Base-by-base conservation (phyloP, 1,140 invertebrate species). In the Drosophila subpulchrella region DNA sequence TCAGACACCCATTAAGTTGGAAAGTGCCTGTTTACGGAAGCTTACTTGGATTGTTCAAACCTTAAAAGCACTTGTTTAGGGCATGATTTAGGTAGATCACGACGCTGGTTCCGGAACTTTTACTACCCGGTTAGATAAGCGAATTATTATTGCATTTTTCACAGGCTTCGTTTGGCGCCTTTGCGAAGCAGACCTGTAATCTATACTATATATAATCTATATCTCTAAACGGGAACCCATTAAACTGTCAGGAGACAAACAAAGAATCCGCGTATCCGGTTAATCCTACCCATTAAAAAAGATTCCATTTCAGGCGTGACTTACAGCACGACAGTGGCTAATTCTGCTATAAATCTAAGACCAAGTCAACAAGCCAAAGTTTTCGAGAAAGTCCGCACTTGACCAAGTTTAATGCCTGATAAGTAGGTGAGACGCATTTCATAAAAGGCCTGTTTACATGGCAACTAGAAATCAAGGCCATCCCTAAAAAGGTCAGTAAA, bases 351-450 rank as follows among this genome's bases (percentile, higher is more conserved):
- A 89, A 88, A 83, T 79, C 71, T 73, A 68, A 47, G 48, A 42
- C 83, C 59, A 70, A 73, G 62, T 56, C 55, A 67, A 70, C 51
- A 66, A 27, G 57, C 58, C 71, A n/a, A 70, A 57, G 27, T 42
- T 46, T 32, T 60, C 48, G 51, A 58, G 72, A 53, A 65, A 54
- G 51, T 53, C 34, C 59, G 7, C n/a, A 20, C 42, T 57, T 66
- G 67, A 65, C 59, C 72, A 77, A 74, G 83, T 83, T 83, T 63
- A 88, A 88, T 77, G 83, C 48, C 84, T 80, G 83, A 88, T 88
- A 83, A 88, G 63, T 20, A 6, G 5, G 24, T 36, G 56, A 74
- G 50, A 65, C 75, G 61, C 78, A 72, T 59, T 51, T 12, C 30
- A 13, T 24, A 39, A 57, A 53, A 65, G 46, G 20, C 67, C 38